Base-by-base conservation (phyloP, 2,888 invertebrate genomes). In the Dolichopus griseipennis region DNA sequence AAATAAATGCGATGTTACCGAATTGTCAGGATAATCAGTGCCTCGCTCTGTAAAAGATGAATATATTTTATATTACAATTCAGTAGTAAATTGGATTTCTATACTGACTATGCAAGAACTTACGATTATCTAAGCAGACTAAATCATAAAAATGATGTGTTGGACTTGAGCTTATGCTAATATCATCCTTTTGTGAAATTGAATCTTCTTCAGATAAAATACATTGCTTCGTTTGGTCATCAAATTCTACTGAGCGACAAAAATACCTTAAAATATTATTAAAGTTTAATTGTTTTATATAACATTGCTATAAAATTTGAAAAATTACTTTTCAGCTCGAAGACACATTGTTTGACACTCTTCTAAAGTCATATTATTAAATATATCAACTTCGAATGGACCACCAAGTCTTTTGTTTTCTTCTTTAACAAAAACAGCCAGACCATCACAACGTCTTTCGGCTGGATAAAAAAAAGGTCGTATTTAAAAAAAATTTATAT, bases 181-280 rank as follows among this genome's bases (percentile, higher is more conserved):
- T 88, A 77, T 93, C 93, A 78, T 93, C 92, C 77, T 92, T 92
- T 78, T 93, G 92, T 0, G 93, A 93, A 62, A 92, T 88, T 0
- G 93, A 93, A 78, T 95, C 94, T 81, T 95, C 95, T 80, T 94
- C 94, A 0, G 93, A 93, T 63, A 95, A 84, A n/a, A 92, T 90
- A 75, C 95, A 95, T 75, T 91, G 90, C 68, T 90, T 88, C 4
- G 91, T 91, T 84, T 91, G 90, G 73, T 92, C 92, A 76, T 95
- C 93, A 76, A 91, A 94, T 78, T 93, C 93, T 64, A 95, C 90
- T 2, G 94, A 93, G 41, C 94, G 89, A 77, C 94, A 94, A 76
- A 93, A 92, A 78, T 91, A 89, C 77, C 89, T 89, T 73, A 37
- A 37, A 37, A 37, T 1, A 37, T 37, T 10, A 37, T 37, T 37